Evolutionary conservation across 2,888 invertebrate genomes (phyloP).

Genomic region (Tinea pellionella): DNA sequence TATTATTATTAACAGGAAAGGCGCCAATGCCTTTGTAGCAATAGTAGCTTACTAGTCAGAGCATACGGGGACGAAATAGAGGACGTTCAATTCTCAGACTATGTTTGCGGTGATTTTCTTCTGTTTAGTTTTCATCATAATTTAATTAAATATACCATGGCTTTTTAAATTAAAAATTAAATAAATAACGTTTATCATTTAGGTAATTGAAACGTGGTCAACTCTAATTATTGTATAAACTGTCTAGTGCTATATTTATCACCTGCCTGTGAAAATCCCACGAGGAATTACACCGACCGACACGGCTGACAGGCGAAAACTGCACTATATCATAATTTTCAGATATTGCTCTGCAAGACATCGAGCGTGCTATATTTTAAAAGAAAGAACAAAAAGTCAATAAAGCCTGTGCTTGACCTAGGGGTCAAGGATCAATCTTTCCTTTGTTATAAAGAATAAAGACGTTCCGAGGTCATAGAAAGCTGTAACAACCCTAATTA

Average conservation of each 20-base stretch:
- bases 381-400: background rate
- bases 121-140: too few species aligned
- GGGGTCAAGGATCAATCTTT: background rate
- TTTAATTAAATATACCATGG: too few species aligned
- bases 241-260: background rate
- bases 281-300: background rate
- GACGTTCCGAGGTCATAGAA: background rate
- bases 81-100: too few species aligned
- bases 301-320: background rate
- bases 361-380: background rate
- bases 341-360: background rate
- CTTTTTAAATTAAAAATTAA: too few species aligned
- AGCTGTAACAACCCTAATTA: background rate
- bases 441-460: background rate
- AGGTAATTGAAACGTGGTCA: background rate
- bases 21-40: too few species aligned
- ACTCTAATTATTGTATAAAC: background rate
- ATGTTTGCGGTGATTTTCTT: too few species aligned
- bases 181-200: too few species aligned
- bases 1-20: too few species aligned
- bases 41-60: too few species aligned
- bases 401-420: background rate
- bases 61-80: too few species aligned
- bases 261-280: background rate
- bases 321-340: conserved; percentile 2